These are phyloP conservation scores for Euphydryas editha DNA, from an alignment of 2,888 invertebrate genomes.

Conservation along the genomic window DNA sequence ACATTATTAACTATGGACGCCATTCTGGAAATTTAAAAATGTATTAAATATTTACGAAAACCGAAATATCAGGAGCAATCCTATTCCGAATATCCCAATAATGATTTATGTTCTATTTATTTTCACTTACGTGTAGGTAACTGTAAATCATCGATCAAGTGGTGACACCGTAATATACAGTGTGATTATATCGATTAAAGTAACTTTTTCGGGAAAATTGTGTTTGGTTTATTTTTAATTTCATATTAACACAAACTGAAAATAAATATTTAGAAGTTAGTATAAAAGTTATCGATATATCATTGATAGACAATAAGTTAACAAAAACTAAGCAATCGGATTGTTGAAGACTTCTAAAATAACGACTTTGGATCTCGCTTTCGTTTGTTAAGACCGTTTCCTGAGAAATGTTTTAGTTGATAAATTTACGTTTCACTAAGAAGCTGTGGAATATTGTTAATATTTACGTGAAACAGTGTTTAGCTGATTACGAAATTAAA, in stretches of 20 bases:
- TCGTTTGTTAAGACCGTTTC: neutral
- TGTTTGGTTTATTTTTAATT: neutral
- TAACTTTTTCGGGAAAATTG: neutral
- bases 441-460: too few species aligned
- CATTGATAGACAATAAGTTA: neutral
- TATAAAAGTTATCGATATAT: neutral
- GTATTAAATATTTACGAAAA: neutral
- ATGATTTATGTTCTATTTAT: slow-evolving; percentile 1
- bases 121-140: slow-evolving; percentile 1
- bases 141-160: slow-evolving; percentile 4
- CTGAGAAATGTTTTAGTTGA: neutral
- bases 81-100: neutral
- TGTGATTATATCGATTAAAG: neutral
- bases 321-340: neutral
- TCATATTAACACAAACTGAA: neutral
- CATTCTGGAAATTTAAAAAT: neutral
- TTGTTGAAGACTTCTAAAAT: neutral
- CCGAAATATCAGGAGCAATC: neutral
- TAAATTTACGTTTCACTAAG: neutral
- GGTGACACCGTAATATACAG: neutral
- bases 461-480: too few species aligned
- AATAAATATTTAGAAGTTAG: neutral
- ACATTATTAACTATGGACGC: neutral
- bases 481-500: too few species aligned
- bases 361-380: neutral